phyloP scores from a whole-genome alignment of 1,140 invertebrate genomes.

The Cyclina sinensis region DNA sequence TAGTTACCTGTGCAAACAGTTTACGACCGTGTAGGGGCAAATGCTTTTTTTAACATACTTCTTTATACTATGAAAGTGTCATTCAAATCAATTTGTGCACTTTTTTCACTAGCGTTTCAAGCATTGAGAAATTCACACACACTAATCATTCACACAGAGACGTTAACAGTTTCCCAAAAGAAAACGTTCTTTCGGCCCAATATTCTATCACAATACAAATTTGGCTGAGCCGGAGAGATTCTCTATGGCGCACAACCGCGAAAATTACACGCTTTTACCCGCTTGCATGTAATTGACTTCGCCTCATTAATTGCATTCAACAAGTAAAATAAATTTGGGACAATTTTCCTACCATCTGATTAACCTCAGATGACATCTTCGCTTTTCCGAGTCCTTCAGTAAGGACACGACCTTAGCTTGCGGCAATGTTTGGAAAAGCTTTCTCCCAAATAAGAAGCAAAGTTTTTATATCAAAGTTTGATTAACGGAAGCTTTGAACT shows the following conservation, averaged over 20 bases:
- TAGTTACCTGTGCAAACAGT: conserved; percentile 28
- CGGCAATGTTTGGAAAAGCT: neutral
- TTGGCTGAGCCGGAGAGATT: neutral
- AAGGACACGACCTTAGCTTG: conserved; percentile 41
- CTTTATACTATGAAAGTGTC: neutral
- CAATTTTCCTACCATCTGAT: conserved; percentile 18
- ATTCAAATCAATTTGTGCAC: conserved; percentile 48
- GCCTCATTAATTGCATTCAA: conserved; percentile 52
- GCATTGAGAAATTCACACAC: conserved; percentile 29
- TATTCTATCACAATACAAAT: conserved; percentile 14
- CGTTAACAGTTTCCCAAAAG: conserved; percentile 28
- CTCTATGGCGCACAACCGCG: conserved; percentile 3
- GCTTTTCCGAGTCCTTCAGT: conserved; percentile 27
- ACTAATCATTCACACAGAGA: conserved; percentile 28
- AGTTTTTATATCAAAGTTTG: neutral
- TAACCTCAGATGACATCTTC: conserved; percentile 60
- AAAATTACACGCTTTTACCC: conserved; percentile 60
- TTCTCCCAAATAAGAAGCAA: neutral
- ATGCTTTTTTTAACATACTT: neutral
- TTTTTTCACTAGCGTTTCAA: neutral
- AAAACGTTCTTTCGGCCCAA: conserved; percentile 10
- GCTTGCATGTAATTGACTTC: conserved; percentile 57
- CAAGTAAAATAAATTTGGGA: conserved; percentile 45
- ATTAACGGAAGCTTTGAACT: conserved; percentile 22
- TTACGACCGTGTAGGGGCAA: neutral